A percentile compares a stretch with the other conserved stretches of the same genome.
Evolutionary conservation across 2,888 invertebrate genomes (phyloP).

Genomic region (Hipparchia sbordonii): DNA sequence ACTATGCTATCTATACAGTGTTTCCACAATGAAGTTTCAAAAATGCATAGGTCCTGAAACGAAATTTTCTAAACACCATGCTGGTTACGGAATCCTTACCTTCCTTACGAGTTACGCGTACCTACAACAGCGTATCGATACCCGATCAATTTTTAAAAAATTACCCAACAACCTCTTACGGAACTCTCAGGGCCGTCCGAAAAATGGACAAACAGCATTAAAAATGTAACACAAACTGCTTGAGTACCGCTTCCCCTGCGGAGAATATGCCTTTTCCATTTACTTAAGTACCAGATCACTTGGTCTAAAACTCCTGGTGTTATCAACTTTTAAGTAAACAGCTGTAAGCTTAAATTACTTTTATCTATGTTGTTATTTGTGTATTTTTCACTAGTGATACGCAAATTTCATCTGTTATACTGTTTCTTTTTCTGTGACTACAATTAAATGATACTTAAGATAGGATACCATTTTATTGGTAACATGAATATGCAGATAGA

Average conservation of each 20-base stretch:
- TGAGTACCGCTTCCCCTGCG: neutral
- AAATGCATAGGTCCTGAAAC: neutral
- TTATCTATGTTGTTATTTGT: too few species aligned
- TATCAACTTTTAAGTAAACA: neutral
- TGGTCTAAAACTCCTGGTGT: neutral
- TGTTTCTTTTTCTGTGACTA: too few species aligned
- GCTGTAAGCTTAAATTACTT: too few species aligned
- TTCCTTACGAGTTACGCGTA: neutral
- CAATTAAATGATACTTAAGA: too few species aligned
- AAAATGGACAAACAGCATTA: constrained; percentile 11
- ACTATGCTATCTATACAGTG: too few species aligned
- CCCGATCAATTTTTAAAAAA: constrained; percentile 8
- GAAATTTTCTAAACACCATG: neutral
- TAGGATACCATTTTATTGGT: too few species aligned
- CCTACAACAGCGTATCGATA: neutral
- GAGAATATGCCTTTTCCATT: neutral
- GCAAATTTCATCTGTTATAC: too few species aligned
- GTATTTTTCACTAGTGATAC: neutral
- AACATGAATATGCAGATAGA: too few species aligned
- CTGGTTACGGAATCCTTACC: neutral
- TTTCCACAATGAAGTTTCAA: too few species aligned
- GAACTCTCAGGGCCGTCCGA: constrained; percentile 11
- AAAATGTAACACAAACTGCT: constrained; percentile 8
- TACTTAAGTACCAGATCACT: neutral
- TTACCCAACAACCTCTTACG: constrained; percentile 1